Conservation (phyloP, 1,140 invertebrate genomes). For the Macrobrachium rosenbergii region DNA sequence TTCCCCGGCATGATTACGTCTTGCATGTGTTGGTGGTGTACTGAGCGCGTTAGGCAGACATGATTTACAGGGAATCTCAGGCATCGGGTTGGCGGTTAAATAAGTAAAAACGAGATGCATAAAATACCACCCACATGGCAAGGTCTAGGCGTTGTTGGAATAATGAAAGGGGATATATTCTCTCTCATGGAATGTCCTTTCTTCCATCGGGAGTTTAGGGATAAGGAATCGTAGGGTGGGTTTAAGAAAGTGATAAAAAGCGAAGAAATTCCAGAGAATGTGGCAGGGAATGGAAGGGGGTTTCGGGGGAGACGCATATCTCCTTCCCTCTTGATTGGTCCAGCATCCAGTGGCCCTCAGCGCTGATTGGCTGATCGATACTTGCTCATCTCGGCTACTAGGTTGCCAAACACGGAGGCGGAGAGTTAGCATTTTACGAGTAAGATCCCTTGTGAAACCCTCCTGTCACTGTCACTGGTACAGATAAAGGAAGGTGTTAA, state of each 20-base stretch:
- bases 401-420: conserved; percentile 53
- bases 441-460: background rate
- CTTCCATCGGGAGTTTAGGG: background rate
- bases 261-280: conserved; percentile 48
- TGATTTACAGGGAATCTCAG: too few species aligned
- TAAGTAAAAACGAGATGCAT: too few species aligned
- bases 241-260: conserved; percentile 37
- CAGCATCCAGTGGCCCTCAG: conserved; percentile 57
- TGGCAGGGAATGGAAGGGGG: conserved; percentile 47
- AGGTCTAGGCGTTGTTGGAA: too few species aligned
- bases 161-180: background rate
- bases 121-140: too few species aligned
- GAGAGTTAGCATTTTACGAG: conserved; percentile 10
- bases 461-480: background rate
- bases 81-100: too few species aligned
- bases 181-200: background rate
- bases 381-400: conserved; percentile 57
- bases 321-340: conserved; percentile 56
- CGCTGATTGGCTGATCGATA: conserved; percentile 64
- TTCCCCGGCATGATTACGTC: too few species aligned
- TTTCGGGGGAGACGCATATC: conserved; percentile 21
- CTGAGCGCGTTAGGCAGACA: too few species aligned
- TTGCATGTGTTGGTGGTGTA: too few species aligned
- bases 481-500: background rate
- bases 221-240: too few species aligned